These are phyloP conservation scores for Suillia variegata DNA, from an alignment of 2,888 invertebrate genomes.

Conservation along the genomic window DNA sequence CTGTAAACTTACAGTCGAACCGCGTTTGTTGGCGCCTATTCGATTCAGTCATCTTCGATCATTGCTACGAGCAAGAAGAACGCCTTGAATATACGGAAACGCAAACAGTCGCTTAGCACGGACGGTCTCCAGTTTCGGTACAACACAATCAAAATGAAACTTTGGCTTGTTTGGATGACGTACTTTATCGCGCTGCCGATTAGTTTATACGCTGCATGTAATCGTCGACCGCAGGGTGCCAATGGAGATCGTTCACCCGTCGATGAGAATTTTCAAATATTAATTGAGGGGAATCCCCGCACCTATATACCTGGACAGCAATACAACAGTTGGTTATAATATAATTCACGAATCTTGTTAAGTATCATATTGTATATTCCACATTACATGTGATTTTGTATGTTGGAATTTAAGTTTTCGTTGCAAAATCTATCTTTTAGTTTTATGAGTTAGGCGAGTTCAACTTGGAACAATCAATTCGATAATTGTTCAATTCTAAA, in stretches of 20 bases:
- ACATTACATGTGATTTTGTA: no score
- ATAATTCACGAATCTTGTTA: background rate
- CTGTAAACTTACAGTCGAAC: no score
- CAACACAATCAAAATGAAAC: conserved; percentile 7
- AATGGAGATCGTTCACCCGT: conserved; percentile 63
- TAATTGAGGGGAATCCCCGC: conserved; percentile 71
- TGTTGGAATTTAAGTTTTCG: no score
- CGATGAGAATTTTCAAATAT: conserved; percentile 73
- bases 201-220: conserved; percentile 48
- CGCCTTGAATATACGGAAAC: no score
- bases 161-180: background rate
- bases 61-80: conserved; percentile 5
- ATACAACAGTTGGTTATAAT: conserved; percentile 68
- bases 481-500: background rate
- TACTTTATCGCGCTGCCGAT: background rate
- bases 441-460: no score
- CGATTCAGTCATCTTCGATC: conserved; percentile 33
- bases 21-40: no score
- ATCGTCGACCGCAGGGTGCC: conserved; percentile 63
- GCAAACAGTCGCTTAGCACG: no score
- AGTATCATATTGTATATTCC: background rate
- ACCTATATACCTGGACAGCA: conserved; percentile 74
- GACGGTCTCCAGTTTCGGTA: no score
- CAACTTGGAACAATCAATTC: no score
- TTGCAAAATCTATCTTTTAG: no score